Evolutionary conservation across 2,797 vertebrate species (phyloP), one percentile per base, ranked within the genome.

Genomic region (Zenarchopterus dispar): DNA sequence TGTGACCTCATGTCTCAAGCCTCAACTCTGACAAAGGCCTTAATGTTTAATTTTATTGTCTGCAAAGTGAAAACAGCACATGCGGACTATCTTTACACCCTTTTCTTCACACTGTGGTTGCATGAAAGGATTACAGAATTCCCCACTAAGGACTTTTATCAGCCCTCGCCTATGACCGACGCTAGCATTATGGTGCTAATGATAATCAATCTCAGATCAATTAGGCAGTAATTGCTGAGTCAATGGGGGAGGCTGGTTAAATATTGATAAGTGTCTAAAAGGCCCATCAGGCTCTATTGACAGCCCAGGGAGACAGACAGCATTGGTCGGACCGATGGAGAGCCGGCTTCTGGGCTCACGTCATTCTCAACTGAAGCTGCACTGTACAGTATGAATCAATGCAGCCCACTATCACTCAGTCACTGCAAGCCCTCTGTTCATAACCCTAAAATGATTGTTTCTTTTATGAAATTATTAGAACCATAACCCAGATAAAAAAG

Each of bases 161-260:
- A 78, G 80, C 63, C 68, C 77, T 85, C 69, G 65, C 63, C 55
- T 56, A 81, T 77, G 78, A 73, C 85, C 69, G 54, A 63, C 77
- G 73, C 77, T 60, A 64, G 82, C 84, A 79, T 87, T 84, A 88
- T 69, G 57, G 60, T 70, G 78, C 88, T 74, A 82, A 92, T 91
- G 89, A 93, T 94, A 94, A 95, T 96, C 92, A 93, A 94, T 93
- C 94, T 94, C 92, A 90, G 94, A 95, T 95, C 91, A 95, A 95
- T 95, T 93, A 93, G 89, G 63, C 11, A 62, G 86, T 94, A 95
- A 95, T 95, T 96, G 92, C 91, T 93, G 91, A 95, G 93, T 95
- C 93, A 93, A 93, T 95, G 83, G 70, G 79, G 88, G 81, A 85
- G 89, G 78, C 88, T 88, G 93, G 85, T 94, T 95, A 95, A 95